Percentiles rank a stretch among this genome's conserved stretches.
Conservation (phyloP, 2,888 invertebrate species). For the Odontocerum albicorne region DNA sequence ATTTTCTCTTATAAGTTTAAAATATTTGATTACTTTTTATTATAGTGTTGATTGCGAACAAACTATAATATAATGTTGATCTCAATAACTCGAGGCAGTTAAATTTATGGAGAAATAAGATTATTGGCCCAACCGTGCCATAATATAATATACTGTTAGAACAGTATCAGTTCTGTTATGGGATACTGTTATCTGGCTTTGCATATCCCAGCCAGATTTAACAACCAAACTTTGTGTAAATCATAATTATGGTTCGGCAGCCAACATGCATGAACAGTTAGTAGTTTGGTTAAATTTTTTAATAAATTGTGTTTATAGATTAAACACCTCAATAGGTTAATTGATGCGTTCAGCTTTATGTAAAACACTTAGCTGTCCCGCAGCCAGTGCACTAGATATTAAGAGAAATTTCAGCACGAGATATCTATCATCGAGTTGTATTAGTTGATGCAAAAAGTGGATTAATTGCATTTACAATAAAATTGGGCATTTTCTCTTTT, state of each 20-base stretch:
- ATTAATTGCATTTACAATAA: too few species aligned
- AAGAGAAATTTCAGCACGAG: too few species aligned
- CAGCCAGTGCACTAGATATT: too few species aligned
- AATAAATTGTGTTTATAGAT: slow-evolving; percentile 9
- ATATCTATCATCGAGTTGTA: too few species aligned
- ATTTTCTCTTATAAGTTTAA: too few species aligned
- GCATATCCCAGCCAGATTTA: background rate
- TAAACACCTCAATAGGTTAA: slow-evolving; percentile 6
- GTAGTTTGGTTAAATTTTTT: slow-evolving; percentile 9
- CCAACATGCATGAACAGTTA: slow-evolving; percentile 13
- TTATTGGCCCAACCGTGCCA: slow-evolving; percentile 5
- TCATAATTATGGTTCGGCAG: slow-evolving; percentile 4
- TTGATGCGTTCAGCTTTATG: background rate
- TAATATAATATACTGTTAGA: background rate
- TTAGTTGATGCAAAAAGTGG: too few species aligned
- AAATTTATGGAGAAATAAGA: slow-evolving; percentile 7
- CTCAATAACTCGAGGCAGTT: slow-evolving; percentile 1
- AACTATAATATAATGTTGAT: too few species aligned
- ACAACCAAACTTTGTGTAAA: slow-evolving; percentile 16
- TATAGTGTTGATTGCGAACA: too few species aligned
- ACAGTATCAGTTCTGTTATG: slow-evolving; percentile 14
- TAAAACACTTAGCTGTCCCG: background rate
- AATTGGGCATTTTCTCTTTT: too few species aligned
- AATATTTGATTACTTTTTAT: too few species aligned
- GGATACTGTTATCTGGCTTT: slow-evolving; percentile 14